phyloP scores from a whole-genome alignment of 2,888 invertebrate species.

The Meiosimyza platycephala region DNA sequence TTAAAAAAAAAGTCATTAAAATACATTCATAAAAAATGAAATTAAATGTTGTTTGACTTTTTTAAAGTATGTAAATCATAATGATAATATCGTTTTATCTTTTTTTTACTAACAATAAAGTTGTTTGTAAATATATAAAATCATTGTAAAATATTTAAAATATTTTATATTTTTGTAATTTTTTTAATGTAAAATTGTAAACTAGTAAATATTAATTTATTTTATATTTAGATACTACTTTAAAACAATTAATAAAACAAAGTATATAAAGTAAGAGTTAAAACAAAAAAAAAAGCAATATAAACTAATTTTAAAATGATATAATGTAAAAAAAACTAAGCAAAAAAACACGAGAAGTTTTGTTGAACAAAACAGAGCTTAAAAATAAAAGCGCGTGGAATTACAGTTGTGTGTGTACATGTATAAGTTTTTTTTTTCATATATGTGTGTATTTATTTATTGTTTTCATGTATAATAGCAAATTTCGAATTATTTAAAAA shows the following conservation, averaged over 20 bases:
- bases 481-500: conserved; percentile 14
- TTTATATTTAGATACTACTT: conserved; percentile 15
- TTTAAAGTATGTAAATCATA: too few relatives aligned
- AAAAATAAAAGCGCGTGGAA: conserved; percentile 50
- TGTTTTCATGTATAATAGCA: conserved; percentile 10
- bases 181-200: conserved; percentile 9
- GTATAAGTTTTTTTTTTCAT: background rate
- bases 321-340: conserved; percentile 43
- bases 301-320: conserved; percentile 12
- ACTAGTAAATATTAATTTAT: conserved; percentile 7
- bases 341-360: conserved; percentile 40
- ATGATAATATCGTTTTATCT: background rate
- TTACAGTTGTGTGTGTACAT: conserved; percentile 44
- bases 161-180: conserved; percentile 6
- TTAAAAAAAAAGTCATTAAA: too few relatives aligned
- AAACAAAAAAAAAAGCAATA: conserved; percentile 6
- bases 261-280: too few relatives aligned
- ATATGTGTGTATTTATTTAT: too few relatives aligned
- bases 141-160: conserved; percentile 29
- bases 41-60: too few relatives aligned
- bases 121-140: conserved; percentile 26
- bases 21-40: too few relatives aligned
- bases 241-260: background rate
- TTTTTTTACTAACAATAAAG: conserved; percentile 25
- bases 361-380: conserved; percentile 33